These are phyloP conservation scores for Athrips mouffetella DNA, from an alignment of 2,888 invertebrate species.

Conservation along the genomic window DNA sequence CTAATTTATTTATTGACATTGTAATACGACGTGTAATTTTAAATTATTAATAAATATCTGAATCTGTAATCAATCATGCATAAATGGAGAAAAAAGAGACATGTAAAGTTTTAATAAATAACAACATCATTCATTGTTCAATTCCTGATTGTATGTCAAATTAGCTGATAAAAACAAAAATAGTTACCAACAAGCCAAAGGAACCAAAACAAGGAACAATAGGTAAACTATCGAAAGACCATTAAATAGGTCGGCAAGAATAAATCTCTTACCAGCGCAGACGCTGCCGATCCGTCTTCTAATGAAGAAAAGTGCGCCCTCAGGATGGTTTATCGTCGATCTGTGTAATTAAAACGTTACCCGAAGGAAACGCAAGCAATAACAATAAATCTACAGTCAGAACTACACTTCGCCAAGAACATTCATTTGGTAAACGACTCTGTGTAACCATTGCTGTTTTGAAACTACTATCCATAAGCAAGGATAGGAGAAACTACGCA, in stretches of 20 bases:
- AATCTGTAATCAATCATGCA: too few species aligned
- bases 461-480: neutral
- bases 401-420: conserved; percentile 31
- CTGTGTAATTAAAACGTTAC: conserved; percentile 79
- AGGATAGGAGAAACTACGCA: neutral
- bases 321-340: conserved; percentile 75
- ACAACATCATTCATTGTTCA: too few species aligned
- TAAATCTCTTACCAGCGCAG: conserved; percentile 55
- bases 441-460: neutral
- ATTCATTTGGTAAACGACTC: neutral
- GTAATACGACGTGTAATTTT: too few species aligned
- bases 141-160: too few species aligned
- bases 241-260: conserved; percentile 51
- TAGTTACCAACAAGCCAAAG: neutral
- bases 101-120: too few species aligned
- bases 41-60: too few species aligned
- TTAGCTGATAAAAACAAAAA: neutral
- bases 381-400: conserved; percentile 69
- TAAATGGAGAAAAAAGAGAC: too few species aligned
- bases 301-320: conserved; percentile 78
- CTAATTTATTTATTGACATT: too few species aligned
- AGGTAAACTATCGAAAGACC: conserved; percentile 36
- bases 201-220: conserved; percentile 11
- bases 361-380: conserved; percentile 76
- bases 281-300: conserved; percentile 67